phyloP scores from a whole-genome alignment of 2,888 invertebrate genomes.

The Thumatha senex region DNA sequence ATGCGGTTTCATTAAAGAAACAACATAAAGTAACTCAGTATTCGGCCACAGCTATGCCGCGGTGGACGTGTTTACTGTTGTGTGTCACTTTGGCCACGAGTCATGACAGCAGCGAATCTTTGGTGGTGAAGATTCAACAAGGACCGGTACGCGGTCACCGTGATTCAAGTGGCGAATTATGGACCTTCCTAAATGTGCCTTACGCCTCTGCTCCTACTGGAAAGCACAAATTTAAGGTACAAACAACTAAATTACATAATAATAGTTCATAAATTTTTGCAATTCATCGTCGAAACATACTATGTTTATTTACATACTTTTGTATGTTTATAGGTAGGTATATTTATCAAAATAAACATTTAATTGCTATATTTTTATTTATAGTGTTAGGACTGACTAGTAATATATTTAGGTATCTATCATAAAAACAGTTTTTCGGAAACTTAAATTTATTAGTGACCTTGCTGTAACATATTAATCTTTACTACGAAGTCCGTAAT shows the following conservation, averaged over 20 bases:
- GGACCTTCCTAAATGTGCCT: constrained; percentile 48
- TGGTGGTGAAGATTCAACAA: constrained; percentile 37
- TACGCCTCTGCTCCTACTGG: constrained; percentile 54
- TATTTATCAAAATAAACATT: too few relatives aligned
- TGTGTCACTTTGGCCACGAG: not conserved
- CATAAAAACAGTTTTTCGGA: too few relatives aligned
- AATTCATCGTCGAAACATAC: too few relatives aligned
- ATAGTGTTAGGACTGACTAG: too few relatives aligned
- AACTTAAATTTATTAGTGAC: too few relatives aligned
- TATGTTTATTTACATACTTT: too few relatives aligned
- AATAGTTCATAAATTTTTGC: not conserved
- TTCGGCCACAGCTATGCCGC: not conserved
- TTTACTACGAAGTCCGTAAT: too few relatives aligned
- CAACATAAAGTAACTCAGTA: not conserved
- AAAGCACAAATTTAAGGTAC: constrained; percentile 42
- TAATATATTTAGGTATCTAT: too few relatives aligned
- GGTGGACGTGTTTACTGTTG: constrained; percentile 1
- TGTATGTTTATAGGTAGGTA: too few relatives aligned
- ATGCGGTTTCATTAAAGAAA: too few relatives aligned
- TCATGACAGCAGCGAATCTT: constrained; percentile 16
- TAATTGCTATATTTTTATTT: too few relatives aligned
- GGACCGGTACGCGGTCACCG: constrained; percentile 48
- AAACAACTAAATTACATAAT: not conserved
- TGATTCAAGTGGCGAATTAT: constrained; percentile 34
- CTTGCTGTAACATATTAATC: too few relatives aligned